Conservation (phyloP, 2,888 invertebrate genomes). For the Ichneumon xanthorius region DNA sequence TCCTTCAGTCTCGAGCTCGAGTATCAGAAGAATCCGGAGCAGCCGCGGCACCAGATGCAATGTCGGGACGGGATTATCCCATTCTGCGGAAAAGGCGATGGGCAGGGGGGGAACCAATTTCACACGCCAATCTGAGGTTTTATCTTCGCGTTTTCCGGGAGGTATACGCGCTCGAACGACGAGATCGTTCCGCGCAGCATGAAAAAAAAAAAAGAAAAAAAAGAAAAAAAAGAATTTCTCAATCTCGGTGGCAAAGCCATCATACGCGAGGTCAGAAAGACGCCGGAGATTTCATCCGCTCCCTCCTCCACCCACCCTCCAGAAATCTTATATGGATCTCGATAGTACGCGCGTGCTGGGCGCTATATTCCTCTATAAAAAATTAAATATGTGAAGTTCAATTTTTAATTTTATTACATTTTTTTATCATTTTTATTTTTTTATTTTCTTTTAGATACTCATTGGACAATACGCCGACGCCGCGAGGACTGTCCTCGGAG, state of each 20-base stretch:
- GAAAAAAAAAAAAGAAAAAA: slow-evolving; percentile 49
- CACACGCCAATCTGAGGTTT: slow-evolving; percentile 68
- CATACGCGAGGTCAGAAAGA: slow-evolving; percentile 34
- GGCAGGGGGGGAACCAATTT: slow-evolving; percentile 59
- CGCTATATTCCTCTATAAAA: neutral
- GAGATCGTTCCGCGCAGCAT: slow-evolving; percentile 60
- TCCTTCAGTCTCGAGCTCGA: slow-evolving; percentile 51
- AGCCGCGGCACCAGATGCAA: slow-evolving; percentile 51
- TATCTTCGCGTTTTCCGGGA: slow-evolving; percentile 62
- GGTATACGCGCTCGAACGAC: slow-evolving; percentile 56
- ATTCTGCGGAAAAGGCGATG: slow-evolving; percentile 37
- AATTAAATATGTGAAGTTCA: neutral
- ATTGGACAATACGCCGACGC: slow-evolving; percentile 82
- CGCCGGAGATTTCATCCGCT: neutral
- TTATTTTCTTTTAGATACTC: slow-evolving; percentile 75
- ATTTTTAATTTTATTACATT: neutral
- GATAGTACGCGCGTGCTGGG: neutral
- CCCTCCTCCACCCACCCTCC: neutral
- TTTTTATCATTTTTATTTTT: neutral
- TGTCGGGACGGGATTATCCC: slow-evolving; percentile 66
- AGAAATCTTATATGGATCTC: neutral
- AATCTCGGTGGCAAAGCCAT: slow-evolving; percentile 49
- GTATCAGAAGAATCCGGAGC: slow-evolving; percentile 42
- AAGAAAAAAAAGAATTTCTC: slow-evolving; percentile 37
- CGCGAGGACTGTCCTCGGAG: slow-evolving; percentile 86